Evolutionary conservation across 2,113 vertebrate genomes (phyloP).

Genomic region (Capreolus pygargus): DNA sequence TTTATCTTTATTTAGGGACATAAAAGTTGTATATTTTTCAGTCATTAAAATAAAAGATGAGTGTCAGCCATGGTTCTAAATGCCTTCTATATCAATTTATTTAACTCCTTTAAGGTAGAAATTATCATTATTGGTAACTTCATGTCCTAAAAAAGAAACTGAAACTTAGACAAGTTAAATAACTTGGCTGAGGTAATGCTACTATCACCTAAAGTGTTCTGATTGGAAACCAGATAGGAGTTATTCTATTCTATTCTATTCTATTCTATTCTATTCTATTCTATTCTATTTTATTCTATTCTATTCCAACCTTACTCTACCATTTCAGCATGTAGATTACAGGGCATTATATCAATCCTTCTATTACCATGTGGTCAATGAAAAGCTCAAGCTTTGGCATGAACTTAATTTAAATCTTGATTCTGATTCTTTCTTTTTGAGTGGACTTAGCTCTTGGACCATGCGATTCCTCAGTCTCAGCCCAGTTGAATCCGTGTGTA

Average conservation of each 20-base stretch:
- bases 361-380: not conserved
- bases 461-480: not conserved
- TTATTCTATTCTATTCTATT: too few relatives aligned
- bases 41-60: not conserved
- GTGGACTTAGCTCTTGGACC: not conserved
- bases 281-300: too few relatives aligned
- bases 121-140: not conserved
- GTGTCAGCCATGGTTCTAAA: not conserved
- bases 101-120: not conserved
- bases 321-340: rapidly evolving
- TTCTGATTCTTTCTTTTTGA: not conserved
- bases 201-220: not conserved
- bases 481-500: not conserved
- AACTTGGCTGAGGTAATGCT: not conserved
- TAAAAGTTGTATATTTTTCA: not conserved
- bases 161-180: not conserved
- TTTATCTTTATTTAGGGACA: not conserved
- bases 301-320: too few relatives aligned
- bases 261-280: too few relatives aligned
- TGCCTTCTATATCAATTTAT: not conserved
- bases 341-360: not conserved
- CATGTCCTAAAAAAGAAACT: not conserved
- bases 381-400: not conserved
- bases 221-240: not conserved
- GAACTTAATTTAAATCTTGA: not conserved